Percentiles rank a stretch among this genome's conserved stretches.
These are phyloP conservation scores for Melanocharis versteri DNA, from an alignment of 2,113 vertebrate genomes.

Conservation along the genomic window DNA sequence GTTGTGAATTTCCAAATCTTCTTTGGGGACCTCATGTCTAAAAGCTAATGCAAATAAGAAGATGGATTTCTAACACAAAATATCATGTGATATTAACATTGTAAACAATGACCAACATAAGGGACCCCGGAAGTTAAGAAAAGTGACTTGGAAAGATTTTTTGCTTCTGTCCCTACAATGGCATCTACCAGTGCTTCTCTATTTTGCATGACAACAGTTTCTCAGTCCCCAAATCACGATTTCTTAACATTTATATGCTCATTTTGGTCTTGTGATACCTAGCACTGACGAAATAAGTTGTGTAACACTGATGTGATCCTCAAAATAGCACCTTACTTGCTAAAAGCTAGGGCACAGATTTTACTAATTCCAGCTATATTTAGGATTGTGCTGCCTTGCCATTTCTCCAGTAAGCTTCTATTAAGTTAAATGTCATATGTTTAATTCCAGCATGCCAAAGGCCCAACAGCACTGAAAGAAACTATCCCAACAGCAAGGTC, in stretches of 20 bases:
- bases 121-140: background rate
- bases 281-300: background rate
- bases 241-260: background rate
- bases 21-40: background rate
- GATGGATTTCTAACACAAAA: background rate
- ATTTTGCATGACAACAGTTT: background rate
- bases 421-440: background rate
- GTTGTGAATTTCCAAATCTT: background rate
- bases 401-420: background rate
- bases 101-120: background rate
- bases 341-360: background rate
- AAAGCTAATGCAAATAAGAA: background rate
- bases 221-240: background rate
- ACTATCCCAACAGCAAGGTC: conserved; percentile 9
- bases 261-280: background rate
- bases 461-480: background rate
- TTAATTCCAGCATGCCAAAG: background rate
- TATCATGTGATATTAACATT: background rate
- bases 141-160: background rate
- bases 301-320: background rate
- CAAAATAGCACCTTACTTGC: background rate
- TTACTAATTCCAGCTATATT: conserved; percentile 23
- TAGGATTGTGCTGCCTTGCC: background rate
- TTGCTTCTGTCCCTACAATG: background rate
- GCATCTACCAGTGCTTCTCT: background rate